These are phyloP conservation scores for Brachyistius frenatus DNA, from an alignment of 2,113 vertebrate species.

Conservation along the genomic window DNA sequence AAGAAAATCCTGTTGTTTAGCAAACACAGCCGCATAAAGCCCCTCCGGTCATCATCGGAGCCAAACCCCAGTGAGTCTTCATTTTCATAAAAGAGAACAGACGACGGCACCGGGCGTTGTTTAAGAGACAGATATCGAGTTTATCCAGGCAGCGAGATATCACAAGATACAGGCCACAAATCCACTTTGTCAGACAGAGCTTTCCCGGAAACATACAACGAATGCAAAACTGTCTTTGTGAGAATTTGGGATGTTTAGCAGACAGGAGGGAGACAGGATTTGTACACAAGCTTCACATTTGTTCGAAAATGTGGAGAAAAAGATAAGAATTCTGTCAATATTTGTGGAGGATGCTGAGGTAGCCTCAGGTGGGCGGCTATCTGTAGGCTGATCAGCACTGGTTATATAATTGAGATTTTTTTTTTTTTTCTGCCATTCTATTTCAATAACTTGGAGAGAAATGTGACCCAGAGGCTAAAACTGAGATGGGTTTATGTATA, in stretches of 20 bases:
- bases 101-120: conserved; percentile 18
- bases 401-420: conserved; percentile 81
- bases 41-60: not conserved
- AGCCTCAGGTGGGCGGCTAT: conserved; percentile 80
- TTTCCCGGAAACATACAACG: conserved; percentile 53
- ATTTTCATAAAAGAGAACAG: conserved; percentile 16
- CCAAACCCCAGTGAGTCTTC: not conserved
- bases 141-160: conserved; percentile 45
- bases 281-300: conserved; percentile 56
- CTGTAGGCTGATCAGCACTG: conserved; percentile 76
- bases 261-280: conserved; percentile 19
- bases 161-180: conserved; percentile 21
- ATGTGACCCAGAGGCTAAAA: conserved; percentile 74
- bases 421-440: conserved; percentile 63
- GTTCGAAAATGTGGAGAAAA: conserved; percentile 62
- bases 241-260: conserved; percentile 7
- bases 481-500: conserved; percentile 72
- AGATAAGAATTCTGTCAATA: conserved; percentile 78
- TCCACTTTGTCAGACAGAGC: conserved; percentile 49
- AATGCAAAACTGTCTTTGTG: conserved; percentile 36
- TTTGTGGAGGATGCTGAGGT: conserved; percentile 75
- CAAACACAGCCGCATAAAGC: conserved; percentile 20
- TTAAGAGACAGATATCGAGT: conserved; percentile 28
- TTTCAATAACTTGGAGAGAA: conserved; percentile 81
- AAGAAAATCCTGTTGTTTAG: conserved; percentile 14